Conservation (phyloP, 2,113 vertebrate genomes). For the Sclerurus mexicanus region DNA sequence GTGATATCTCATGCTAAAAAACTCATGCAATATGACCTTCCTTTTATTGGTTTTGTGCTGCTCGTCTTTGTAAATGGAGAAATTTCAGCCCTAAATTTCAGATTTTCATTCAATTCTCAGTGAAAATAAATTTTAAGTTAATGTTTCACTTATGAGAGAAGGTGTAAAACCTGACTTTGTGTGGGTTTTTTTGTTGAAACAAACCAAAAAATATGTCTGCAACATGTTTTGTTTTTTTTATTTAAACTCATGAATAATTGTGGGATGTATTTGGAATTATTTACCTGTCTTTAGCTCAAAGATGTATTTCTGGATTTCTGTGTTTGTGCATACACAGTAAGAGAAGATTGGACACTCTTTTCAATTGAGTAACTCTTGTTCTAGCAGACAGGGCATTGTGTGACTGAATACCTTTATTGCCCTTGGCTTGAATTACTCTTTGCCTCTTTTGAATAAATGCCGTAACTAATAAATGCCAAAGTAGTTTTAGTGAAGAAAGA, state of each 20-base stretch:
- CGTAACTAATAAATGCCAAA: neutral
- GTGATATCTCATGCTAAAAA: neutral
- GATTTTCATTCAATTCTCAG: neutral
- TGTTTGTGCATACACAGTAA: neutral
- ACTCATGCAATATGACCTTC: neutral
- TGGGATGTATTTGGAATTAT: neutral
- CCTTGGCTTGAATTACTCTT: neutral
- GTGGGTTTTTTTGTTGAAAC: neutral
- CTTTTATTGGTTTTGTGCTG: neutral
- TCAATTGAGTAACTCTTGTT: neutral
- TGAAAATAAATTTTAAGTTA: neutral
- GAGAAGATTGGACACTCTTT: neutral
- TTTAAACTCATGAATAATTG: neutral
- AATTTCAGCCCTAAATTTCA: neutral
- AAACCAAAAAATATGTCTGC: neutral
- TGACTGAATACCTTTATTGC: neutral
- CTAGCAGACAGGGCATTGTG: neutral
- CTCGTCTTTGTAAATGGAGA: neutral
- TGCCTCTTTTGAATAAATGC: neutral
- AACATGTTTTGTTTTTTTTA: neutral
- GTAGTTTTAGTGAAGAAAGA: neutral
- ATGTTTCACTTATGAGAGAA: neutral
- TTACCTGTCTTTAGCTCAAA: neutral
- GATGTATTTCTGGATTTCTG: neutral
- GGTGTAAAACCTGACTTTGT: neutral